A percentile compares a stretch with the other conserved stretches of the same genome.
These are phyloP conservation scores for Papilio elwesi DNA, from an alignment of 2,888 invertebrate species.

Conservation along the genomic window DNA sequence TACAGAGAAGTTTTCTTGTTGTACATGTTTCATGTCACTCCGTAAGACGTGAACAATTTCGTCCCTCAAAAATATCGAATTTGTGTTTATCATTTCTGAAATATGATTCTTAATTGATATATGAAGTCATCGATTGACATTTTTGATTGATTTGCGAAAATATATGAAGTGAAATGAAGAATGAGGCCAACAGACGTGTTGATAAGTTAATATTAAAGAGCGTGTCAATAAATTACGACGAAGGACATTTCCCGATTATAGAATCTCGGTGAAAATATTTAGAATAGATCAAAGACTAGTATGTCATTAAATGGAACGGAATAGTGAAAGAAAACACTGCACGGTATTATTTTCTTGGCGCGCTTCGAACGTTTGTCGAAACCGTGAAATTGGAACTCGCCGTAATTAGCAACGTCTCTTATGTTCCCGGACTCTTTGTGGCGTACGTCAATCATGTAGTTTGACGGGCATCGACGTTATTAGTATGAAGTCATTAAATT, in stretches of 20 bases:
- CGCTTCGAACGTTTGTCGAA: conserved; percentile 42
- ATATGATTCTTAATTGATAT: conserved; percentile 16
- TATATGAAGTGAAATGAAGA: too few species aligned
- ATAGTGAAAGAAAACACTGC: conserved; percentile 60
- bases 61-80: too few species aligned
- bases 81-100: too few species aligned
- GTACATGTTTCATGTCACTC: too few species aligned
- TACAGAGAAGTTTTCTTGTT: too few species aligned
- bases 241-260: conserved; percentile 43
- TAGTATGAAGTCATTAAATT: conserved; percentile 7
- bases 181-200: conserved; percentile 1
- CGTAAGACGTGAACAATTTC: too few species aligned
- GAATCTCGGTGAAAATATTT: conserved; percentile 50
- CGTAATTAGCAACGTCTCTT: conserved; percentile 33
- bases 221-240: conserved; percentile 28
- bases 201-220: conserved; percentile 1
- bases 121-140: conserved; percentile 28
- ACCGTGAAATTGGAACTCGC: conserved; percentile 55
- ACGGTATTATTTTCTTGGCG: conserved; percentile 51
- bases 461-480: conserved; percentile 20
- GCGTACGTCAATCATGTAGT: conserved; percentile 26
- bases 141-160: conserved; percentile 1
- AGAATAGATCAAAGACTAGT: conserved; percentile 62
- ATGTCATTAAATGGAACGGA: conserved; percentile 55
- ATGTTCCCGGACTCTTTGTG: conserved; percentile 20